phyloP scores from a whole-genome alignment of 1,140 invertebrate species.

The Drosophila kepulauana region DNA sequence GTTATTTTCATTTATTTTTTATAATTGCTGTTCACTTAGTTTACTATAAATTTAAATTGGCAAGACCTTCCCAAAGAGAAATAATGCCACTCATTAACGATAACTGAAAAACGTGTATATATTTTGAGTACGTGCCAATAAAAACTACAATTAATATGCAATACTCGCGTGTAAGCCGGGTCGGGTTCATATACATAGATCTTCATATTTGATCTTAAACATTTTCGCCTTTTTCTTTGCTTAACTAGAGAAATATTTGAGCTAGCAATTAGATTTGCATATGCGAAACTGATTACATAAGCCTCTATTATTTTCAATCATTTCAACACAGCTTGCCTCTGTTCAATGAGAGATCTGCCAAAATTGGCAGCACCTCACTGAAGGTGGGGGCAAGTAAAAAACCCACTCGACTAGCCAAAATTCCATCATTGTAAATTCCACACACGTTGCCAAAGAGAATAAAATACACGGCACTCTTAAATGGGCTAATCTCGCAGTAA shows the following conservation, averaged over 20 bases:
- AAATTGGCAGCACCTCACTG: conserved; percentile 22
- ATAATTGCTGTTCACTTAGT: conserved; percentile 14
- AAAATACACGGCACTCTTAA: conserved; percentile 25
- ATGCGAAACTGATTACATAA: conserved; percentile 16
- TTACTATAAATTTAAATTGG: conserved; percentile 14
- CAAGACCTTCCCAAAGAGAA: conserved; percentile 14
- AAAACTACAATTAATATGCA: conserved; percentile 40
- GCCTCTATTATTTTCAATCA: conserved; percentile 1
- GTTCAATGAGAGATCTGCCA: conserved; percentile 17
- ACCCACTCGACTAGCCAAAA: neutral
- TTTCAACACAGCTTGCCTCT: conserved; percentile 21
- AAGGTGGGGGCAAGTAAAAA: conserved; percentile 1
- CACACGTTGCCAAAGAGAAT: conserved; percentile 39
- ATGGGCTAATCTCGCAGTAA: conserved; percentile 31
- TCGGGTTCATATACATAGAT: conserved; percentile 1
- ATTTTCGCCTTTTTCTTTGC: conserved; percentile 13
- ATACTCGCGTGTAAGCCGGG: conserved; percentile 5
- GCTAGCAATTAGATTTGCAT: conserved; percentile 22
- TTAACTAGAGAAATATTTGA: conserved; percentile 24
- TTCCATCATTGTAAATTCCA: conserved; percentile 34
- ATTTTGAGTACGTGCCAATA: conserved; percentile 31
- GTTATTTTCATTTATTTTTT: neutral
- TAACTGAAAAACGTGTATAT: conserved; percentile 36
- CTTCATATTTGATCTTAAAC: conserved; percentile 16
- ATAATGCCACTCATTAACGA: conserved; percentile 36